Conservation (phyloP, 2,888 invertebrate species). For the Pristionchus mayeri region DNA sequence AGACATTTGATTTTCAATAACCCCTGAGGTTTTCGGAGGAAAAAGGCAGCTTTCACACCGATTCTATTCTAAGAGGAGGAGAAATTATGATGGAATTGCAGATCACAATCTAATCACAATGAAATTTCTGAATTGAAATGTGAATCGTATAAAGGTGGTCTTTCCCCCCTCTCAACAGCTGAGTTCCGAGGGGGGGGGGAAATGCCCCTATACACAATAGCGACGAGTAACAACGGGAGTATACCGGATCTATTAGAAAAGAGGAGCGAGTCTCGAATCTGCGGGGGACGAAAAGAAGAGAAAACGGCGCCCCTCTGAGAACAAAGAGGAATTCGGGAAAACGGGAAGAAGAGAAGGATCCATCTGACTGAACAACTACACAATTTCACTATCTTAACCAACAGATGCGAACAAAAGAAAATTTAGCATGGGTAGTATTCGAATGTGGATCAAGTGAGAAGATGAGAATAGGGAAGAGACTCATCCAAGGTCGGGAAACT, state of each 20-base stretch:
- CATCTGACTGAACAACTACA: neutral
- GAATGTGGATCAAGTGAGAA: slow-evolving; percentile 29
- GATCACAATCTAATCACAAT: too few relatives aligned
- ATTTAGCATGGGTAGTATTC: neutral
- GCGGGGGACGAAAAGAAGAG: slow-evolving; percentile 3
- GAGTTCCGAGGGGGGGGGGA: neutral
- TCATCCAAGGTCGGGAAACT: slow-evolving; percentile 33
- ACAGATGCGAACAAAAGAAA: neutral
- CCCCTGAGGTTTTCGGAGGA: neutral
- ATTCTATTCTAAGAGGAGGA: too few relatives aligned
- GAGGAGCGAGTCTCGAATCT: neutral
- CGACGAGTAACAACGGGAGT: slow-evolving; percentile 20
- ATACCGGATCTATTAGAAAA: slow-evolving; percentile 36
- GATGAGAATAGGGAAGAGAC: neutral
- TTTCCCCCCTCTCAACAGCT: too few relatives aligned
- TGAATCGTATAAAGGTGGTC: too few relatives aligned
- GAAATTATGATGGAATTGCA: too few relatives aligned
- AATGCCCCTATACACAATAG: slow-evolving; percentile 12
- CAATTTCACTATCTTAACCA: neutral
- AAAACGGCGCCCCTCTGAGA: slow-evolving; percentile 1
- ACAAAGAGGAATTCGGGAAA: slow-evolving; percentile 7
- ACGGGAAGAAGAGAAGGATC: neutral
- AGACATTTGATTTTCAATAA: neutral
- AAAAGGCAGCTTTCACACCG: too few relatives aligned
- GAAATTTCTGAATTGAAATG: too few relatives aligned